Conservation (phyloP, 2,888 invertebrate genomes). For the Nesidiocoris tenuis region DNA sequence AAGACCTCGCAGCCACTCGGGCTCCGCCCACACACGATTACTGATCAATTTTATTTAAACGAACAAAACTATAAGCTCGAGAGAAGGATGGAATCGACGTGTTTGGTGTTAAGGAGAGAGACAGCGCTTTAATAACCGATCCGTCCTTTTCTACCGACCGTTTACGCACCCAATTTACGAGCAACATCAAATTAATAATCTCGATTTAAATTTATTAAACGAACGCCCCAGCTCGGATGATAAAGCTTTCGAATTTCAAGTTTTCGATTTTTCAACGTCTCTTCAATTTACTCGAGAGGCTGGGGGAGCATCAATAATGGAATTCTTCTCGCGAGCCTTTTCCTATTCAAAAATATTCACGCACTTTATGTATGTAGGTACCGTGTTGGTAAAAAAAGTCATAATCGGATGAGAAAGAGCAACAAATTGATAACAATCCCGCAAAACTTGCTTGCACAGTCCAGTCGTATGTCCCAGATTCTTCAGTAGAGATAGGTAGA, state of each 20-base stretch:
- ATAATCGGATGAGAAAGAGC: too few relatives aligned
- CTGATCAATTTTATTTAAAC: neutral
- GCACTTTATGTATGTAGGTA: too few relatives aligned
- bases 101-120: too few relatives aligned
- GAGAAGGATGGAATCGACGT: neutral
- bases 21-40: neutral
- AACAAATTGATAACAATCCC: too few relatives aligned
- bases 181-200: neutral
- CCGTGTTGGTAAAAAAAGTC: too few relatives aligned
- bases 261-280: neutral
- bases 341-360: too few relatives aligned
- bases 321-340: too few relatives aligned
- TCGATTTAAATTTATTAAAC: neutral
- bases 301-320: too few relatives aligned
- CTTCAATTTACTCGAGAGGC: neutral
- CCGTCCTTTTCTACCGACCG: neutral
- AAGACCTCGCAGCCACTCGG: neutral
- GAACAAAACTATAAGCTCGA: neutral
- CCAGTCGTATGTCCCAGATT: too few relatives aligned
- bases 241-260: neutral
- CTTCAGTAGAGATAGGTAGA: too few relatives aligned
- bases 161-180: neutral
- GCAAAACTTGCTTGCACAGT: too few relatives aligned
- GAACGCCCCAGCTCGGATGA: neutral
- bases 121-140: neutral